These are phyloP conservation scores for Platysteira castanea DNA, from an alignment of 2,113 vertebrate genomes.

Conservation along the genomic window DNA sequence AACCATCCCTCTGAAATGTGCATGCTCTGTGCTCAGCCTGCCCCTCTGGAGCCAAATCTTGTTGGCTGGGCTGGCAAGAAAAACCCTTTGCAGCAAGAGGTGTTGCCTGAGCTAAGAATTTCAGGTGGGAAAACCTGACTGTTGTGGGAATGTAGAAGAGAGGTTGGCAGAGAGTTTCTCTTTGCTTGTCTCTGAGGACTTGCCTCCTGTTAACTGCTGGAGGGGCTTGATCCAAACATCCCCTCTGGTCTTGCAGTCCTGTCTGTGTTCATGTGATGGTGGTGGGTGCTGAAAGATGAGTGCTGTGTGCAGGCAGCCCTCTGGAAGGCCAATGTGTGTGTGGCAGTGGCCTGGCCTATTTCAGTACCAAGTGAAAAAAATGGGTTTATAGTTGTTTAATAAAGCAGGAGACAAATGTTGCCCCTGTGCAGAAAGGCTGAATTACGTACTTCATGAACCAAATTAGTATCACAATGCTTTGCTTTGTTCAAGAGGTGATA, in stretches of 20 bases:
- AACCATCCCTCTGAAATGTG: background rate
- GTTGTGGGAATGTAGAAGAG: background rate
- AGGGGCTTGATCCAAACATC: background rate
- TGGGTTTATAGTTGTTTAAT: constrained; percentile 89
- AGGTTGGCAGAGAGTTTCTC: background rate
- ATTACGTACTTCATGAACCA: constrained; percentile 94
- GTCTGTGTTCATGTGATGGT: background rate
- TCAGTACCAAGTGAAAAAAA: constrained; percentile 79
- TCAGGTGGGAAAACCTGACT: background rate
- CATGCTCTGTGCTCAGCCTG: background rate
- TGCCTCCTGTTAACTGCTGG: background rate
- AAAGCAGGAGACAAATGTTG: constrained; percentile 89
- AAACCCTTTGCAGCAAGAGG: background rate
- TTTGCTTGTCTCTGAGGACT: background rate
- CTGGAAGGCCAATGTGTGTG: background rate
- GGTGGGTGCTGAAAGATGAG: background rate
- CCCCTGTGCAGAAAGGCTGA: constrained; percentile 80
- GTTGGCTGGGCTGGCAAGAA: background rate
- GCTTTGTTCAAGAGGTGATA: constrained; percentile 90
- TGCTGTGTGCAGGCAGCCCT: background rate
- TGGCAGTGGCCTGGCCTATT: constrained; percentile 44
- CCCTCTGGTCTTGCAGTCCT: background rate
- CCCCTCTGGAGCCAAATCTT: background rate
- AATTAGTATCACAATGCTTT: constrained; percentile 86
- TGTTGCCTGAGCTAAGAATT: background rate